Conservation (phyloP, 2,113 vertebrate species). For the Cephalophus harveyi region DNA sequence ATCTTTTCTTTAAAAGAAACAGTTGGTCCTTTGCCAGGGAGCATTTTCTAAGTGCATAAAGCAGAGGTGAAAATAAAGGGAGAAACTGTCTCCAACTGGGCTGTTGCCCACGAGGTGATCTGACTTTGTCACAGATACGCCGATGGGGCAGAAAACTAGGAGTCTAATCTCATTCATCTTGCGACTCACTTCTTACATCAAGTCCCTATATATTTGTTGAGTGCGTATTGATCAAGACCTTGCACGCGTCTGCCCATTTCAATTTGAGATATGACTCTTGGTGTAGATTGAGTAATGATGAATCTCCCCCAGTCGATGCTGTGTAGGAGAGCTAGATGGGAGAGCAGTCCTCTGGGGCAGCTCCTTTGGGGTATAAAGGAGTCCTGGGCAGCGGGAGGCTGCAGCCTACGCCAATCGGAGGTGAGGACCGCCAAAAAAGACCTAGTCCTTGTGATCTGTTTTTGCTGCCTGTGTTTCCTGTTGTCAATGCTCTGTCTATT, state of each 20-base stretch:
- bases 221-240: neutral
- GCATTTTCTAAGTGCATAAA: neutral
- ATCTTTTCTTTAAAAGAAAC: neutral
- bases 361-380: neutral
- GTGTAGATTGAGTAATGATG: neutral
- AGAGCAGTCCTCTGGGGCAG: neutral
- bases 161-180: neutral
- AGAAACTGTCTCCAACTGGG: neutral
- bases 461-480: slow-evolving; percentile 30
- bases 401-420: neutral
- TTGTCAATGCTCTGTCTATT: slow-evolving; percentile 62
- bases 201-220: neutral
- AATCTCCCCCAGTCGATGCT: fast-evolving
- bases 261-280: neutral
- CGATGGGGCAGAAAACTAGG: neutral
- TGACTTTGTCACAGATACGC: neutral
- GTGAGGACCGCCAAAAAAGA: neutral
- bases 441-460: neutral
- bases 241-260: neutral
- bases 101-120: too few species aligned
- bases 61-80: neutral
- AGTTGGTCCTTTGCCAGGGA: neutral
- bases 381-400: neutral
- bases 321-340: neutral
- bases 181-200: neutral